phyloP scores from a whole-genome alignment of 2,113 vertebrate species.

The Microtus montanus region DNA sequence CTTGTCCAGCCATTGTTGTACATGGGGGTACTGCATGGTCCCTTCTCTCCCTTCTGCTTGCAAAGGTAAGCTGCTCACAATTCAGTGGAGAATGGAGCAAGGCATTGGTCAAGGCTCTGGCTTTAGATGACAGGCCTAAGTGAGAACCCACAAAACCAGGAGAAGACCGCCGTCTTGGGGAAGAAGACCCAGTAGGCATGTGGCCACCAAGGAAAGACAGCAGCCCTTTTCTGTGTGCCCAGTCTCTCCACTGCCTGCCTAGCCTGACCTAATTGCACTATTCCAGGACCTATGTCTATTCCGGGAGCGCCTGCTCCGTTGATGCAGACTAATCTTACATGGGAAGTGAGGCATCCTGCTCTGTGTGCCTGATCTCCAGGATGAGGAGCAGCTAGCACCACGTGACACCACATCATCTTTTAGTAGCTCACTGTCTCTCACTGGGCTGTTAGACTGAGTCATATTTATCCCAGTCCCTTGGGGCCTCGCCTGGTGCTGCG shows the following conservation, averaged over 20 bases:
- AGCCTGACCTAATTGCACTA: not conserved
- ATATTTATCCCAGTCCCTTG: not conserved
- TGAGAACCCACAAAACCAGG: not conserved
- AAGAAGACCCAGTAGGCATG: not conserved
- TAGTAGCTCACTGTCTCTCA: not conserved
- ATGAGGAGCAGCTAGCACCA: not conserved
- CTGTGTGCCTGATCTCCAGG: not conserved
- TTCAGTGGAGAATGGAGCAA: not conserved
- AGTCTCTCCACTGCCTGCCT: not conserved
- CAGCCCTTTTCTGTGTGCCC: not conserved
- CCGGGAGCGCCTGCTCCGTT: not conserved
- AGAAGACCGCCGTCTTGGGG: not conserved
- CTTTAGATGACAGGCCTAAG: not conserved
- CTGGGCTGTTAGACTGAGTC: not conserved
- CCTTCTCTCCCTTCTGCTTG: not conserved
- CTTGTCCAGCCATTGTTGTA: not conserved
- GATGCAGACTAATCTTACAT: not conserved
- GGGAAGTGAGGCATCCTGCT: not conserved
- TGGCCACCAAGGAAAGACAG: not conserved
- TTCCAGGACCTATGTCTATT: not conserved
- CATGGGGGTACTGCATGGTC: not conserved
- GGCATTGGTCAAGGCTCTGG: not conserved
- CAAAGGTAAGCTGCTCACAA: not conserved
- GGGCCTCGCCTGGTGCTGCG: not conserved
- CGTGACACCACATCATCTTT: not conserved